Evolutionary conservation across 2,797 vertebrate species (phyloP).

Genomic region (Sebastolobus altivelis): DNA sequence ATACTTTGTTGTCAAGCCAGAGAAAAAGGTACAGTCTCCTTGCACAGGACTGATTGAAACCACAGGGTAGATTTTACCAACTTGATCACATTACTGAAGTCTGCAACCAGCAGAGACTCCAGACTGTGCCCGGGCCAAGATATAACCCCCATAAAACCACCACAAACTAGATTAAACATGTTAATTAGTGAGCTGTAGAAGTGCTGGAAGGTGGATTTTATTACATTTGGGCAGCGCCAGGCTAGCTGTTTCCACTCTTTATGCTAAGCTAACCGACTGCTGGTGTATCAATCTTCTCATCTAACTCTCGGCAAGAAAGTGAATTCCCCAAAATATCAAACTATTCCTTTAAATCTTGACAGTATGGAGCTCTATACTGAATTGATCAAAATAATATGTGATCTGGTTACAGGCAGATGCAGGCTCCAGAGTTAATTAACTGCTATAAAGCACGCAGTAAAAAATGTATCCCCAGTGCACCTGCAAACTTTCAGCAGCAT

Average conservation of each 20-base stretch:
- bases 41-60: not conserved
- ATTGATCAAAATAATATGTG: not conserved
- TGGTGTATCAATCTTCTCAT: not conserved
- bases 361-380: not conserved
- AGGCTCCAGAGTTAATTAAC: not conserved
- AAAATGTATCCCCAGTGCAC: not conserved
- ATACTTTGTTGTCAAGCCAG: conserved; percentile 7
- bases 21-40: not conserved
- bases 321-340: not conserved
- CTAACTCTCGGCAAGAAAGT: not conserved
- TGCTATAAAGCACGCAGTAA: not conserved
- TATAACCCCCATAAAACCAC: not conserved
- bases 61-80: not conserved
- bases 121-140: not conserved
- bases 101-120: not conserved
- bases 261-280: not conserved
- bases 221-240: no score
- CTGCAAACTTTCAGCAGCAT: conserved; percentile 3
- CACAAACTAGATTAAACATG: not conserved
- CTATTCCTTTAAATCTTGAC: not conserved
- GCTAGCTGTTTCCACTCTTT: not conserved
- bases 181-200: not conserved
- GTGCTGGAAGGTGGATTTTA: not conserved
- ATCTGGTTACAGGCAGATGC: not conserved
- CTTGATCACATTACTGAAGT: not conserved